These are phyloP conservation scores for Cosmopolites sordidus DNA, from an alignment of 2,888 invertebrate species.

Conservation along the genomic window DNA sequence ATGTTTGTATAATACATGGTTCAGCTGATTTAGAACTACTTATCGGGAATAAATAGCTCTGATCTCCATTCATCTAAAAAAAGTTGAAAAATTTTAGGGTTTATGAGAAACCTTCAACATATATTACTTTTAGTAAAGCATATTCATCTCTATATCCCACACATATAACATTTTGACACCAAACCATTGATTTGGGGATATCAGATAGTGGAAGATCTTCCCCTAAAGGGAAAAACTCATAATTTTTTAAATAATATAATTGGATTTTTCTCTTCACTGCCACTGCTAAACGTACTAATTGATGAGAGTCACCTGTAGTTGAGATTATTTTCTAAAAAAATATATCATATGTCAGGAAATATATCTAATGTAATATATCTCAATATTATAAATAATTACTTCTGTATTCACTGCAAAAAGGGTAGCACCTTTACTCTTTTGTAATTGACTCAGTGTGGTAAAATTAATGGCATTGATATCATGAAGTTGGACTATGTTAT, in stretches of 20 bases:
- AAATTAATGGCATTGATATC: conserved; percentile 79
- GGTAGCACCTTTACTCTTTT: conserved; percentile 82
- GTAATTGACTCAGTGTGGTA: conserved; percentile 69
- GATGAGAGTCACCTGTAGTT: conserved; percentile 70
- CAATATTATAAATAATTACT: conserved; percentile 43
- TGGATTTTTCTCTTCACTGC: conserved; percentile 82
- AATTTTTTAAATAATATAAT: conserved; percentile 84
- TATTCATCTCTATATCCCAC: conserved; percentile 75
- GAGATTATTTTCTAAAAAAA: conserved; percentile 52
- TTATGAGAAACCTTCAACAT: not conserved
- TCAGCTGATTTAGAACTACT: conserved; percentile 74
- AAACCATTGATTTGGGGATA: conserved; percentile 73
- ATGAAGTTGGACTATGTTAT: conserved; percentile 76
- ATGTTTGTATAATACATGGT: conserved; percentile 75
- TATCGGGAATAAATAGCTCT: conserved; percentile 80
- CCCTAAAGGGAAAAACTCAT: conserved; percentile 68
- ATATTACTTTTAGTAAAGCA: conserved; percentile 34
- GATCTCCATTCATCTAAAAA: conserved; percentile 53
- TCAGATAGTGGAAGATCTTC: conserved; percentile 75
- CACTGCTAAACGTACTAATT: conserved; percentile 80
- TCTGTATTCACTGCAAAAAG: conserved; percentile 79
- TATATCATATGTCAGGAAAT: conserved; percentile 1
- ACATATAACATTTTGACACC: conserved; percentile 81
- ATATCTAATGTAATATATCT: not conserved
- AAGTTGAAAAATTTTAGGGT: not conserved